These are phyloP conservation scores for Athalia cordata DNA, from an alignment of 2,888 invertebrate species.

Conservation along the genomic window DNA sequence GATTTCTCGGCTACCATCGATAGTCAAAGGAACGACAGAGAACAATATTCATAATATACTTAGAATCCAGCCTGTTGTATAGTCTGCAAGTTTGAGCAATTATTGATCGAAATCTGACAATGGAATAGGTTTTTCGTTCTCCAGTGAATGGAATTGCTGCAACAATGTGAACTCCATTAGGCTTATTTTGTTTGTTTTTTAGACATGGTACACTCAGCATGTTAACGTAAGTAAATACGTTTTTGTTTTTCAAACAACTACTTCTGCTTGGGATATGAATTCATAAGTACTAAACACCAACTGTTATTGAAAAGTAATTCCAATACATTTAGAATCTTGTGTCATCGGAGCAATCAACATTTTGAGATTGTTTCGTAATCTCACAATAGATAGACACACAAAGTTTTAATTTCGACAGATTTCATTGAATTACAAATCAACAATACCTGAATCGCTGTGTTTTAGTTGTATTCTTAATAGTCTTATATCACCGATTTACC, in stretches of 20 bases:
- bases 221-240: neutral
- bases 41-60: neutral
- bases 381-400: slow-evolving; percentile 8
- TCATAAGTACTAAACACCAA: slow-evolving; percentile 2
- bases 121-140: neutral
- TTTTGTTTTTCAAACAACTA: neutral
- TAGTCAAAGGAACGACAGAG: slow-evolving; percentile 2
- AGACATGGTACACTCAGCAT: neutral
- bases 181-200: neutral
- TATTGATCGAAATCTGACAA: slow-evolving; percentile 1
- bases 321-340: neutral
- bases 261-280: neutral
- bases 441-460: neutral
- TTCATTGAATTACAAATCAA: slow-evolving; percentile 9
- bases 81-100: neutral
- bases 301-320: slow-evolving; percentile 14
- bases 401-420: neutral
- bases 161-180: neutral
- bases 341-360: neutral
- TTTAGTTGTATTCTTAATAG: slow-evolving; percentile 18
- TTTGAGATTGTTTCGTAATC: slow-evolving; percentile 19
- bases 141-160: slow-evolving; percentile 5
- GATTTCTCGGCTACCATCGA: neutral
- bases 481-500: slow-evolving; percentile 25
- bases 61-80: slow-evolving; percentile 7